Evolutionary conservation across 2,113 vertebrate species (phyloP), one percentile per base, ranked within the genome.

Genomic region (Orycteropus afer): DNA sequence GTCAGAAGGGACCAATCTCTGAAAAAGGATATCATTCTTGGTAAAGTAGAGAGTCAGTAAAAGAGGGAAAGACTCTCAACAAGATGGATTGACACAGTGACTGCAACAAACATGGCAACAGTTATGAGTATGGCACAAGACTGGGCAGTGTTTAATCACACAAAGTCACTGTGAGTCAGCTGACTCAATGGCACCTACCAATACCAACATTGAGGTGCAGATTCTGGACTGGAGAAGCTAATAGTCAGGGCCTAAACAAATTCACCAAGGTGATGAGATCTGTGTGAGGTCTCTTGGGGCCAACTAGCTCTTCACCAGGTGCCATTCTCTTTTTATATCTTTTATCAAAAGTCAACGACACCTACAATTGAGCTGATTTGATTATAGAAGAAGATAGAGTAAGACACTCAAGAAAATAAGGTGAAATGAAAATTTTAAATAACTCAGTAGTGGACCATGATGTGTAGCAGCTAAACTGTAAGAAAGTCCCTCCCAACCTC

Each of bases 401-500:
- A 49, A 34, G 77, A 2, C 45, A 8, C 27, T 40, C 1, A 7
- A 80, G 49, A 71, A 93, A 81, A 91, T 12, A 45, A 69, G 6
- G 6, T 65, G 63, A 67, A 61, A 92, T n/a, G 12, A 37, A 25
- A 73, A 57, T 20, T 57, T 53, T 71, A 55, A 77, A 45, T 25
- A 78, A 40, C 12, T 27, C 57, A 25, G 15, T 71, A 51, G 23
- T 5, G 4, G 18, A 53, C 63, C 18, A 13, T 42, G 77, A 34
- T 76, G 15, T 84, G 5, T 29, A 53, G 47, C 34, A 29, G 27
- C 73, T 51, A 51, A 86, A 4, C 59, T 11, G 2, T 15, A 67
- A 23, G 14, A 22, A 51, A 65, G 3, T 9, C 20, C 3, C 42
- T 22, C 27, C 0, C 0, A 29, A 1, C 22, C 4, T 5, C 0